Conservation (phyloP, 2,888 invertebrate genomes). For the Napeogenes inachia region DNA sequence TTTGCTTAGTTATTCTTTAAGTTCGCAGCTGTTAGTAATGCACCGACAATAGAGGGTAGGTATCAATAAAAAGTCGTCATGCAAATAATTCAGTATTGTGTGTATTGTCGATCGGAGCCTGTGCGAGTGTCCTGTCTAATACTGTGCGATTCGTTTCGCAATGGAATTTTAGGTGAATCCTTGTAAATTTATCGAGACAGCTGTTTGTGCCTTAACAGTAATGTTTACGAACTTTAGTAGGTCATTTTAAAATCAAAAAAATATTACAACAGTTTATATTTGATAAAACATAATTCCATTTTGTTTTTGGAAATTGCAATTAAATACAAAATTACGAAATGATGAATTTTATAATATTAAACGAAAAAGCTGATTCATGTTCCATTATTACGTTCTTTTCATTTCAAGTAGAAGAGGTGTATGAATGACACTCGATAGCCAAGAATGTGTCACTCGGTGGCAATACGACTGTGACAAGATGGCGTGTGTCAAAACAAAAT, state of each 20-base stretch:
- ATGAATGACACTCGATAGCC: conserved; percentile 53
- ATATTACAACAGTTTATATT: no score
- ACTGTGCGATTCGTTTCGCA: conserved; percentile 59
- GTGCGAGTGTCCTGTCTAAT: conserved; percentile 58
- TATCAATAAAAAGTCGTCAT: conserved; percentile 73
- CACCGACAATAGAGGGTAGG: conserved; percentile 50
- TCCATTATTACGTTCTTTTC: conserved; percentile 52
- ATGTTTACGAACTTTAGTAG: no score
- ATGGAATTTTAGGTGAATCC: conserved; percentile 56
- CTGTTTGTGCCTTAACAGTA: conserved; percentile 39
- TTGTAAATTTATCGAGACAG: conserved; percentile 52
- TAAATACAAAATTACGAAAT: no score
- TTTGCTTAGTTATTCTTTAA: conserved; percentile 10
- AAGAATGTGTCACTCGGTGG: conserved; percentile 45
- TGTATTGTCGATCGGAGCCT: conserved; percentile 55
- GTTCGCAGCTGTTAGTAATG: conserved; percentile 59
- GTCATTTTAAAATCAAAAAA: no score
- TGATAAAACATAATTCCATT: no score
- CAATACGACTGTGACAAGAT: conserved; percentile 49
- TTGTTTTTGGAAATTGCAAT: neutral
- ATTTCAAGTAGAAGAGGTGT: conserved; percentile 37
- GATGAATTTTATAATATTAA: conserved; percentile 8
- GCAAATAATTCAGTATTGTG: conserved; percentile 73
- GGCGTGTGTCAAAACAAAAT: conserved; percentile 74
- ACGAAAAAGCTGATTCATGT: conserved; percentile 47